Evolutionary conservation across 1,140 invertebrate species (phyloP).

Genomic region (Orchesella cincta): DNA sequence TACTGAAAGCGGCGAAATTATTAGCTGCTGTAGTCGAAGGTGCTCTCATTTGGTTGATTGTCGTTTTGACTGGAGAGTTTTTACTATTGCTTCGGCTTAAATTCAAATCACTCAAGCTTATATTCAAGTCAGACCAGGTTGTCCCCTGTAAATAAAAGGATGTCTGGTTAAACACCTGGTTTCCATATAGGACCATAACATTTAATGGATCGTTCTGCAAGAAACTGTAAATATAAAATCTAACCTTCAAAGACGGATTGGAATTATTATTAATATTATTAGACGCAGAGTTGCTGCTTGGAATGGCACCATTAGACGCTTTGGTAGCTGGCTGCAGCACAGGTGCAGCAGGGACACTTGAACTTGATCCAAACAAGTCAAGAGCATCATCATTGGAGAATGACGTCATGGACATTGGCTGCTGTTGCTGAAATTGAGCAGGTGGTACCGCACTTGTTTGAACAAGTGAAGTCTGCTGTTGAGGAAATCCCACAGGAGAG

Average conservation of each 20-base stretch:
- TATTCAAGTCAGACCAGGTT: constrained; percentile 49
- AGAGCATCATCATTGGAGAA: constrained; percentile 4
- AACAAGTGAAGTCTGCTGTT: constrained; percentile 1
- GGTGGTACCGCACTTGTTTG: constrained; percentile 13
- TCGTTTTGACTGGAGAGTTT: constrained; percentile 32
- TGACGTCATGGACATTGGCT: background rate
- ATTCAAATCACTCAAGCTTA: constrained; percentile 44
- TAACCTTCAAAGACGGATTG: constrained; percentile 46
- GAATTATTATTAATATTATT: constrained; percentile 44
- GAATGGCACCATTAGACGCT: constrained; percentile 34
- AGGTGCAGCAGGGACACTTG: constrained; percentile 23
- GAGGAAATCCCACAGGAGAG: constrained; percentile 4
- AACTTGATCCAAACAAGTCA: constrained; percentile 1
- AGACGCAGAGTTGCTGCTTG: constrained; percentile 21
- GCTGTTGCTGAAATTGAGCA: background rate
- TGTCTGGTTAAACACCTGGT: background rate
- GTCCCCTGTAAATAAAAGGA: constrained; percentile 45
- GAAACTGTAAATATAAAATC: background rate
- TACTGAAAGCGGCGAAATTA: constrained; percentile 29
- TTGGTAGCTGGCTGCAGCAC: constrained; percentile 34
- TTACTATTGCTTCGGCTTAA: constrained; percentile 32
- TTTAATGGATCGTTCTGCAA: background rate
- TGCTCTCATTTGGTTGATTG: constrained; percentile 46
- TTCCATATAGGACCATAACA: background rate
- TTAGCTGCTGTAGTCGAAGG: constrained; percentile 20